A percentile compares a stretch with the other conserved stretches of the same genome.
Conservation (phyloP, 1,140 invertebrate species). For the Artemia franciscana region DNA sequence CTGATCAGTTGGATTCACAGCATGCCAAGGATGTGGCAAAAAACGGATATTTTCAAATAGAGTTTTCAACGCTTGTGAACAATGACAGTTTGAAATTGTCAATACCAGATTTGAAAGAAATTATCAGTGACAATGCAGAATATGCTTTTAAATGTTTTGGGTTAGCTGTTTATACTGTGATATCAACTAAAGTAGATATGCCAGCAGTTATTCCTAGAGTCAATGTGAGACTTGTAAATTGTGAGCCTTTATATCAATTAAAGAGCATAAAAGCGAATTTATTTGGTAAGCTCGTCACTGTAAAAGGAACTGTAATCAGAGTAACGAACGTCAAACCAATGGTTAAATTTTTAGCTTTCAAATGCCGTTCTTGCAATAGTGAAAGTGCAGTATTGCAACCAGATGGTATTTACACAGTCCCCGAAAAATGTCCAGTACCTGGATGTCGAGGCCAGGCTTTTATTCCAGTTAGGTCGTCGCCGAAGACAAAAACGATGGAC, state of each 20-base stretch:
- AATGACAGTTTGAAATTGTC: conserved; percentile 30
- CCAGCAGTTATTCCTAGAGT: conserved; percentile 2
- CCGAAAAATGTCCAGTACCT: conserved; percentile 26
- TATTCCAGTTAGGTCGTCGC: conserved; percentile 35
- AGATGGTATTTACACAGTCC: conserved; percentile 32
- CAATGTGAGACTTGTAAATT: conserved; percentile 5
- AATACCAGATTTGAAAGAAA: conserved; percentile 35
- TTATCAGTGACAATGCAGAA: conserved; percentile 36
- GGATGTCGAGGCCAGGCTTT: conserved; percentile 36
- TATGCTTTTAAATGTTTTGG: conserved; percentile 36
- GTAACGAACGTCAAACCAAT: conserved; percentile 47
- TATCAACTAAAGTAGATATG: conserved; percentile 2
- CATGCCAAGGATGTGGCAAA: conserved; percentile 33
- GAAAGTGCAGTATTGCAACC: conserved; percentile 32
- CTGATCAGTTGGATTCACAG: conserved; percentile 26
- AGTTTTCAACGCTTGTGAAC: conserved; percentile 32
- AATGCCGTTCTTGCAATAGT: conserved; percentile 37
- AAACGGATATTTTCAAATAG: conserved; percentile 32
- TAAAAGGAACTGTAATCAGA: conserved; percentile 64
- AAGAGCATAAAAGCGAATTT: conserved; percentile 12
- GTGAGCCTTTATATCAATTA: conserved; percentile 3
- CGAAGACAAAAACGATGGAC: conserved; percentile 42
- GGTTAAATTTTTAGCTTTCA: conserved; percentile 52
- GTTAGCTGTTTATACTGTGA: conserved; percentile 44
- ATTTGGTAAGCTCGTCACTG: conserved; percentile 51